Percentiles rank a stretch among this genome's conserved stretches.
Conservation (phyloP, 1,140 invertebrate species). For the Leptestheria dahalacensis region DNA sequence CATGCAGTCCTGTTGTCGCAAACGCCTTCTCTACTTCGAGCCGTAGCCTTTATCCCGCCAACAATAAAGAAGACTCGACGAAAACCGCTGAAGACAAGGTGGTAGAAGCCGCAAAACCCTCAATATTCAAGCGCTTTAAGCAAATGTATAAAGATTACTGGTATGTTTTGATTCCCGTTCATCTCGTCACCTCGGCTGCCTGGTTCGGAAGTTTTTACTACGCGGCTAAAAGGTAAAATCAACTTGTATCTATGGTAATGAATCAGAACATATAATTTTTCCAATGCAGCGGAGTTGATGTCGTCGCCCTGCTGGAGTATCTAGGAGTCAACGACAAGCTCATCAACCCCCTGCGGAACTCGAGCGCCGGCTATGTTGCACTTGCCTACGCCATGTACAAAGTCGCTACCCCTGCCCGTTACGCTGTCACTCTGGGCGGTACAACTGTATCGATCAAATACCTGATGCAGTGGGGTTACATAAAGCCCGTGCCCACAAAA, state of each 20-base stretch:
- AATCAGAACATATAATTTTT: constrained; percentile 7
- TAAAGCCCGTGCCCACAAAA: constrained; percentile 45
- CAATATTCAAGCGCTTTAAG: constrained; percentile 70
- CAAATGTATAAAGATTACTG: constrained; percentile 85
- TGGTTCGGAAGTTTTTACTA: constrained; percentile 80
- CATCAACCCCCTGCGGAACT: constrained; percentile 51
- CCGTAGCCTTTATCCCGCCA: too few species aligned
- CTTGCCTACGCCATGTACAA: constrained; percentile 82
- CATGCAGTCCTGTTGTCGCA: too few species aligned
- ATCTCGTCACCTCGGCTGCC: constrained; percentile 62
- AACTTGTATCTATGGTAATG: background rate
- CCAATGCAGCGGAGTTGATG: constrained; percentile 67
- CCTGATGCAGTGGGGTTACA: constrained; percentile 45
- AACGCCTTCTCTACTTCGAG: too few species aligned
- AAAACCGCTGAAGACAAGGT: background rate
- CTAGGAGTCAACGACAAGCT: constrained; percentile 58
- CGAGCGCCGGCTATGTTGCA: constrained; percentile 70
- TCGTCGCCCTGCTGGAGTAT: constrained; percentile 55
- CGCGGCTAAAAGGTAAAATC: constrained; percentile 58
- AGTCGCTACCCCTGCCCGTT: constrained; percentile 71
- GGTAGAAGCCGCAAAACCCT: constrained; percentile 29
- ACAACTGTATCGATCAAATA: constrained; percentile 54
- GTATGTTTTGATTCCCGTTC: constrained; percentile 81
- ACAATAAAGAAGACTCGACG: background rate
- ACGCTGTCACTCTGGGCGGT: constrained; percentile 72